These are phyloP conservation scores for Cerceris ruficornis DNA, from an alignment of 2,888 invertebrate species.

Conservation along the genomic window DNA sequence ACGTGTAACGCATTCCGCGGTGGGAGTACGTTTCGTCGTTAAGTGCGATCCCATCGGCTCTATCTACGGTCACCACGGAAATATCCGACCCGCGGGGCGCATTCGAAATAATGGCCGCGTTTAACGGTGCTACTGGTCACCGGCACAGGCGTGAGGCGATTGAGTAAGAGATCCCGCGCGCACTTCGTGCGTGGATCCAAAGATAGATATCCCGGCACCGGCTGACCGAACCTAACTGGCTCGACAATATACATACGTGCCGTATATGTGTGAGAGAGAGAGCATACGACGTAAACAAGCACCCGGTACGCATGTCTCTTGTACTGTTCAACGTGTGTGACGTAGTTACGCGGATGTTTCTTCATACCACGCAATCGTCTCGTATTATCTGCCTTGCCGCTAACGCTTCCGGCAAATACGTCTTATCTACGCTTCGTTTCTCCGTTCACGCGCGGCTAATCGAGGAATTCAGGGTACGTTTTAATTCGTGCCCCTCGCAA, in stretches of 20 bases:
- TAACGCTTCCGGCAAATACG: slow-evolving; percentile 59
- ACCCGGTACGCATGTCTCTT: slow-evolving; percentile 1
- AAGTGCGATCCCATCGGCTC: slow-evolving; percentile 50
- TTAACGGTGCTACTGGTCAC: slow-evolving; percentile 67
- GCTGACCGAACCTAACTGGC: slow-evolving; percentile 53
- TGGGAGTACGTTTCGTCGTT: slow-evolving; percentile 42
- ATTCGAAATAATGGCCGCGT: slow-evolving; percentile 70
- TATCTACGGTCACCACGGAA: slow-evolving; percentile 70
- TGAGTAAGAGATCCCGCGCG: slow-evolving; percentile 61
- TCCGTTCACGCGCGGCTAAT: slow-evolving; percentile 10
- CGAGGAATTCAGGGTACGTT: slow-evolving; percentile 23
- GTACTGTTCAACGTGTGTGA: slow-evolving; percentile 11
- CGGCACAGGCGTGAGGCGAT: slow-evolving; percentile 63
- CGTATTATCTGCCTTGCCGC: slow-evolving; percentile 44
- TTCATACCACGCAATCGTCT: slow-evolving; percentile 41
- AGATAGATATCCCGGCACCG: slow-evolving; percentile 68
- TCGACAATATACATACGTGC: slow-evolving; percentile 26
- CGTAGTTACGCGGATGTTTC: slow-evolving; percentile 48
- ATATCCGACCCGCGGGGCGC: slow-evolving; percentile 65
- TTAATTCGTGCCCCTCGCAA: slow-evolving; percentile 13
- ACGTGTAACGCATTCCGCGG: slow-evolving; percentile 35
- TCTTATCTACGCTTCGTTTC: slow-evolving; percentile 36
- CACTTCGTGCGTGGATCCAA: slow-evolving; percentile 61
- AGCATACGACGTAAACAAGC: slow-evolving; percentile 58
- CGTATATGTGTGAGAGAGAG: slow-evolving; percentile 9